Percentiles rank a stretch among this genome's conserved stretches.
phyloP scores from a whole-genome alignment of 2,797 vertebrate species.

The Martes flavigula region DNA sequence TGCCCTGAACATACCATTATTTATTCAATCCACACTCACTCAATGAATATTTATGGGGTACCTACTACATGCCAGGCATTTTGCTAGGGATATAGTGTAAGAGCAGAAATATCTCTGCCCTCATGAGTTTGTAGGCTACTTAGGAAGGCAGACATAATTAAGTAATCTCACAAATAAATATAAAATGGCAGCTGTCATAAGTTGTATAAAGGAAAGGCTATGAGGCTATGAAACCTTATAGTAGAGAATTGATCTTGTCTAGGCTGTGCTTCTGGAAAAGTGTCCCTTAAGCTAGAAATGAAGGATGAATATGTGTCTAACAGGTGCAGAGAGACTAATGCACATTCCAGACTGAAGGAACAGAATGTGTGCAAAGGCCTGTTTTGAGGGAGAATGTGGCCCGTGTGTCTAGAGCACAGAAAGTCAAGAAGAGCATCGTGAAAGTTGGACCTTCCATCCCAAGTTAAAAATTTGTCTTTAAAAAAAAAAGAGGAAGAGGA shows the following conservation, averaged over 20 bases:
- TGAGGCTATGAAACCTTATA: not conserved
- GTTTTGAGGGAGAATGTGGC: rapidly evolving
- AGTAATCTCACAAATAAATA: slow-evolving; percentile 43
- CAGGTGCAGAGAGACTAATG: not conserved
- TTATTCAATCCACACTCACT: not conserved
- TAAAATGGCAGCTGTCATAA: slow-evolving; percentile 45
- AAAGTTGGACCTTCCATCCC: not conserved
- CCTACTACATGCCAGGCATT: not conserved
- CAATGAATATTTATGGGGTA: slow-evolving; percentile 6
- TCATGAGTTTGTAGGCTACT: not conserved
- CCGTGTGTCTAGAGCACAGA: rapidly evolving
- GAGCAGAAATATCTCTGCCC: not conserved
- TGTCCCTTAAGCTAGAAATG: not conserved
- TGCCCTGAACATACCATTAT: not conserved
- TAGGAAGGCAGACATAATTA: slow-evolving; percentile 17
- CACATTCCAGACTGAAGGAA: not conserved
- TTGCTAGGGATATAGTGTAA: not conserved
- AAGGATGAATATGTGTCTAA: not conserved
- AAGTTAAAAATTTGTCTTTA: not conserved
- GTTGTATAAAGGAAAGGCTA: not conserved
- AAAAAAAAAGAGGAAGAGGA: too few species aligned
- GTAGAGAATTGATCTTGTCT: not conserved
- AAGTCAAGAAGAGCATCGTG: not conserved
- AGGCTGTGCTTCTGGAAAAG: not conserved
- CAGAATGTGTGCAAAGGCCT: not conserved